phyloP scores from a whole-genome alignment of 2,113 vertebrate species.

The Pelodiscus sinensis region DNA sequence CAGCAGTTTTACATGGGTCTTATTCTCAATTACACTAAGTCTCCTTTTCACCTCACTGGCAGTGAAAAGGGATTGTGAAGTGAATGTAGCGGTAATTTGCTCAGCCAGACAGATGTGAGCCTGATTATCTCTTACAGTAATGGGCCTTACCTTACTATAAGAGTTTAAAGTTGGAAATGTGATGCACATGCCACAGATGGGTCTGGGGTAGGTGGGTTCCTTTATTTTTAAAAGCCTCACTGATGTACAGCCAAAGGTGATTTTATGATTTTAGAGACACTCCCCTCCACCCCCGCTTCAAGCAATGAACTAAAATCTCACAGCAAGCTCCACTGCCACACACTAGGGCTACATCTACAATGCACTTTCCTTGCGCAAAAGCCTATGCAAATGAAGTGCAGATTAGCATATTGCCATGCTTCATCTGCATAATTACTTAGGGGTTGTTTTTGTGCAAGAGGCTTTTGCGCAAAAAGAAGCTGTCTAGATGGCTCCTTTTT shows the following conservation, averaged over 20 bases:
- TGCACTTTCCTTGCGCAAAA: too few species aligned
- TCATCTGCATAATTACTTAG: too few species aligned
- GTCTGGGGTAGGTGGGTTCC: neutral
- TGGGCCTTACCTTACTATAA: neutral
- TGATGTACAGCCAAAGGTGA: neutral
- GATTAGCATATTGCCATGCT: too few species aligned
- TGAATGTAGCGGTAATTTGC: neutral
- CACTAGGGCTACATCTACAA: neutral
- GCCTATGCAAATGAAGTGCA: too few species aligned
- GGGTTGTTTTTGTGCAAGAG: too few species aligned
- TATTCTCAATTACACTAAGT: neutral
- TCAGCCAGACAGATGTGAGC: neutral
- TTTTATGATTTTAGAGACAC: neutral
- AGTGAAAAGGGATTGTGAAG: neutral
- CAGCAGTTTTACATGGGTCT: neutral
- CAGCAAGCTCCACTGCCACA: neutral
- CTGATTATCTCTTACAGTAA: neutral
- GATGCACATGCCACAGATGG: neutral
- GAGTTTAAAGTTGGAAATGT: slow-evolving; percentile 1
- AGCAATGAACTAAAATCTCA: neutral
- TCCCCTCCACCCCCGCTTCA: neutral
- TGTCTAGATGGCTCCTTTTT: too few species aligned
- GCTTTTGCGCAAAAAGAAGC: too few species aligned
- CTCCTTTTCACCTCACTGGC: neutral
- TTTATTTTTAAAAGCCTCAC: neutral